Evolutionary conservation across 1,140 invertebrate genomes (phyloP).

Genomic region (Diprion similis): DNA sequence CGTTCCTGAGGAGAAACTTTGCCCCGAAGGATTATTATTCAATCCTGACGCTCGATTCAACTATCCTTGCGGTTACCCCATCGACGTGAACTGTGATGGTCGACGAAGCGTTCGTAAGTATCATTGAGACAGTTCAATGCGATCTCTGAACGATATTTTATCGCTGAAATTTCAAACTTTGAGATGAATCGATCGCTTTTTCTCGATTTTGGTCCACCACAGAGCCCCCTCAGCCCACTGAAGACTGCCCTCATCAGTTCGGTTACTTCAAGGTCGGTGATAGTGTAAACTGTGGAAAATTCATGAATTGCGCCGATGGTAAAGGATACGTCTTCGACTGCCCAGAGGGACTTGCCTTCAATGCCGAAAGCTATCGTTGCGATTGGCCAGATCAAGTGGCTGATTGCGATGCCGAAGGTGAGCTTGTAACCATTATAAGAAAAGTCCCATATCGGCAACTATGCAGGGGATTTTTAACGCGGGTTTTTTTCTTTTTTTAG

Average conservation of each 20-base stretch:
- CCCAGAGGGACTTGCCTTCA: conserved; percentile 87
- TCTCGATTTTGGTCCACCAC: conserved; percentile 33
- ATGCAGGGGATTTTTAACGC: not conserved
- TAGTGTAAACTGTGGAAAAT: conserved; percentile 77
- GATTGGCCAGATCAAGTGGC: conserved; percentile 86
- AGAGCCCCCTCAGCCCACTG: conserved; percentile 72
- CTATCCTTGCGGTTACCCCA: conserved; percentile 85
- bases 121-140: conserved; percentile 17
- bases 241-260: conserved; percentile 84
- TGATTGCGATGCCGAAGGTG: conserved; percentile 80
- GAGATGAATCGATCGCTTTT: conserved; percentile 21
- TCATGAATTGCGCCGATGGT: conserved; percentile 85
- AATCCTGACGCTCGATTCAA: conserved; percentile 75
- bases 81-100: conserved; percentile 78
- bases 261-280: conserved; percentile 82
- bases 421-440: not conserved
- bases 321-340: conserved; percentile 71
- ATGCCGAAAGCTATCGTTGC: conserved; percentile 76
- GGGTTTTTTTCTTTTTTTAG: conserved; percentile 49
- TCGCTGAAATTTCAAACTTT: not conserved
- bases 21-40: conserved; percentile 85
- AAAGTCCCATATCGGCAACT: not conserved
- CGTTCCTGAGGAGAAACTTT: conserved; percentile 75
- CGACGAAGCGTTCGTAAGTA: conserved; percentile 75
- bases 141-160: conserved; percentile 7